Evolutionary conservation across 2,888 invertebrate genomes (phyloP).

Genomic region (Erannis defoliaria): DNA sequence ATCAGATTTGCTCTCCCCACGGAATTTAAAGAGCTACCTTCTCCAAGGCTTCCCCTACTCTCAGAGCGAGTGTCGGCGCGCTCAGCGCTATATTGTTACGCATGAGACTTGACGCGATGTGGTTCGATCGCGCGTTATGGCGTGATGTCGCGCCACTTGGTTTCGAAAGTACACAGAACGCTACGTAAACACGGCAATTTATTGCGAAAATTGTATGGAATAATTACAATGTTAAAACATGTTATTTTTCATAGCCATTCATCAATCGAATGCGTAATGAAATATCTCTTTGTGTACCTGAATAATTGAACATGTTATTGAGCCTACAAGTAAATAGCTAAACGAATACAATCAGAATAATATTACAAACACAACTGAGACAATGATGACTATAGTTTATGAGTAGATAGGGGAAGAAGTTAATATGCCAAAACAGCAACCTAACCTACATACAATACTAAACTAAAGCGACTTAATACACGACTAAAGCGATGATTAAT

Average conservation of each 20-base stretch:
- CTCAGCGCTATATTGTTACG: conserved; percentile 2
- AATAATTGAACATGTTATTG: neutral
- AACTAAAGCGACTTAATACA: too few species aligned
- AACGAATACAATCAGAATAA: neutral
- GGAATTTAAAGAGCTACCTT: too few species aligned
- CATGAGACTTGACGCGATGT: conserved; percentile 24
- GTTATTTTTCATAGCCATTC: conserved; percentile 1
- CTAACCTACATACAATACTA: too few species aligned
- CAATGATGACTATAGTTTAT: too few species aligned
- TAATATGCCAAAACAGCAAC: too few species aligned
- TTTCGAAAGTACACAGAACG: conserved; percentile 69
- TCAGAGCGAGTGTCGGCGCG: conserved; percentile 18
- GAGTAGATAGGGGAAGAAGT: too few species aligned
- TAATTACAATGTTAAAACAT: conserved; percentile 5
- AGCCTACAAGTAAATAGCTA: neutral
- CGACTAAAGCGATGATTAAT: too few species aligned
- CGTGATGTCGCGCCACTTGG: conserved; percentile 74
- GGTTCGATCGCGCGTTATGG: conserved; percentile 76
- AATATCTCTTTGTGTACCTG: neutral
- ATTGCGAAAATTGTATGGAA: neutral
- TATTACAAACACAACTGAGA: too few species aligned
- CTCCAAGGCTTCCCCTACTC: too few species aligned
- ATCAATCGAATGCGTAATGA: neutral
- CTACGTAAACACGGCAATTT: conserved; percentile 18
- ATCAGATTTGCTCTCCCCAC: conserved; percentile 30